Evolutionary conservation across 2,113 vertebrate species (phyloP), one percentile per base, ranked within the genome.

Genomic region (Octodon degus): DNA sequence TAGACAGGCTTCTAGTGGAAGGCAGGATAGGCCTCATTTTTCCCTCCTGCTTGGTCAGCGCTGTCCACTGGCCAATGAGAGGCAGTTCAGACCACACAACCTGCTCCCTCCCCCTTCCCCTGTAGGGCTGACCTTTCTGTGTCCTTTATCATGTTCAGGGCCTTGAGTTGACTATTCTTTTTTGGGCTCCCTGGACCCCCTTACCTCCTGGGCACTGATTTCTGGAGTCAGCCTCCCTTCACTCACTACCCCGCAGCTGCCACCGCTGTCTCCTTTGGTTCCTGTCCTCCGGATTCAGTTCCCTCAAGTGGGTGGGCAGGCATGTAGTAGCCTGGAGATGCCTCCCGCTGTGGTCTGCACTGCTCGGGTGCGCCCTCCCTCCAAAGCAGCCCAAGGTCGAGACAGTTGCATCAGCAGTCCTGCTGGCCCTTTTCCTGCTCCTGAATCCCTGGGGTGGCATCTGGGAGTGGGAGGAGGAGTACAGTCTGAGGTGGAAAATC

Each of bases 401-500:
- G 91, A 87, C 40, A 19, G 24, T 80, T 86, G 79, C 16, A 19
- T 94, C 95, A 94, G 74, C 85, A 88, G 92, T 96, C 95, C 86
- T 94, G 89, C 62, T 96, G 97, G 95, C 93, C 83, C 65, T 74
- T 91, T 93, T 97, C 87, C 92, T 88, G 79, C 74, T 91, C 84
- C 92, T 67, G 94, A 90, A 74, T 96, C 97, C 95, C 95, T 68
- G 85, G 91, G 84, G 96, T 93, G 86, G 90, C 86, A 53, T 96
- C 94, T 92, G 95, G 79, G 74, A 80, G 47, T 63, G 25, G 83
- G 81, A 90, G 87, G 90, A 93, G 92, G 95, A 79, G 89, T 32
- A 43, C 85, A 86, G 79, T 93, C 94, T 27, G 58, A 94, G 95
- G 92, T 96, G 97, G 97, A 98, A 98, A 98, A 92, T 97, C 92